These are phyloP conservation scores for Paralvinella palmiformis DNA, from an alignment of 1,140 invertebrate genomes.

Conservation along the genomic window DNA sequence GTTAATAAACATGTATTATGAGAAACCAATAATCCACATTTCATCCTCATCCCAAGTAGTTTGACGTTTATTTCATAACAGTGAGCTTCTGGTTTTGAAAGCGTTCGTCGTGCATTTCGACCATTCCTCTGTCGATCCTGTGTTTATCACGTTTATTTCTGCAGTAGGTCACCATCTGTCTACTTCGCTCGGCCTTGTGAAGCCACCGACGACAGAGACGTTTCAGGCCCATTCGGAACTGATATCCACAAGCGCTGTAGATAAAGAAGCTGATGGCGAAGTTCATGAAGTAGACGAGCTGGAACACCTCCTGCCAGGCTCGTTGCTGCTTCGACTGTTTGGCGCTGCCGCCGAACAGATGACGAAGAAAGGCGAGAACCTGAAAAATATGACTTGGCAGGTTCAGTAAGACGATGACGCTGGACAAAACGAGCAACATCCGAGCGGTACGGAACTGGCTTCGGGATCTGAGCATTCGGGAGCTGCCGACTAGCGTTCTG, in stretches of 20 bases:
- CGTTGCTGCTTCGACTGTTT: neutral
- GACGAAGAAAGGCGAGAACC: constrained; percentile 2
- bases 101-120: no score
- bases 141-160: no score
- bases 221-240: constrained; percentile 60
- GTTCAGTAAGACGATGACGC: constrained; percentile 13
- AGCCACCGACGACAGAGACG: constrained; percentile 1
- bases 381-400: constrained; percentile 14
- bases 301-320: constrained; percentile 29
- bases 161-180: no score
- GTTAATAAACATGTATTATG: no score
- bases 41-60: no score
- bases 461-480: constrained; percentile 24
- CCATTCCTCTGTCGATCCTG: no score
- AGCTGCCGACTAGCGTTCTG: constrained; percentile 51
- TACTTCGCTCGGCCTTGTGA: no score
- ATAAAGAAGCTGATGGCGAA: constrained; percentile 79
- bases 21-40: no score
- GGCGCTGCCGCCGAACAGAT: neutral
- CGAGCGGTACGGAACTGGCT: constrained; percentile 13
- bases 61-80: no score
- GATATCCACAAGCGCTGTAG: constrained; percentile 73
- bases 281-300: constrained; percentile 67
- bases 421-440: constrained; percentile 17
- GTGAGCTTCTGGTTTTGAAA: no score